Conservation (phyloP, 2,797 vertebrate species). For the Acipenser transmontanus region DNA sequence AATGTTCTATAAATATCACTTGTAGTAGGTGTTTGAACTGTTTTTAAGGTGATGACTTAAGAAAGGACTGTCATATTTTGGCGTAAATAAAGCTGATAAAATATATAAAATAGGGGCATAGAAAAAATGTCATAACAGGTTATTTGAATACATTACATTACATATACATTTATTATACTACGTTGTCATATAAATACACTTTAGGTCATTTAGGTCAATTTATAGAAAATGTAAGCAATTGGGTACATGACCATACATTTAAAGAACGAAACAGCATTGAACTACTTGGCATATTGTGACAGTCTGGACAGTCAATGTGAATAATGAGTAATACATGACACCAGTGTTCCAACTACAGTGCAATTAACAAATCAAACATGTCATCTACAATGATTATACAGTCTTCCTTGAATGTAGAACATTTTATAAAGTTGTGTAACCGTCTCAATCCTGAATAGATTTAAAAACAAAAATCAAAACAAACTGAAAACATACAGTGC, state of each 20-base stretch:
- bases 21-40: no score
- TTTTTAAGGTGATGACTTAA: no score
- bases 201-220: conserved; percentile 26
- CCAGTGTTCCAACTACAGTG: conserved; percentile 40
- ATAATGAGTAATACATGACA: conserved; percentile 19
- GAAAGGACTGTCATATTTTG: conserved; percentile 9
- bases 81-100: conserved; percentile 13
- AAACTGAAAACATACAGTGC: conserved; percentile 37
- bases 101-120: conserved; percentile 12
- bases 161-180: conserved; percentile 12
- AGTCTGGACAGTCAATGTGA: conserved; percentile 24
- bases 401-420: conserved; percentile 28
- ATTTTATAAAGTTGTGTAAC: conserved; percentile 20
- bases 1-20: no score
- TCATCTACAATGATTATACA: conserved; percentile 25
- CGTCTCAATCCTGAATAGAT: conserved; percentile 26
- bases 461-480: conserved; percentile 23
- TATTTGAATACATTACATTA: conserved; percentile 29
- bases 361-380: conserved; percentile 26
- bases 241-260: conserved; percentile 22
- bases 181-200: conserved; percentile 24
- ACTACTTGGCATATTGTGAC: conserved; percentile 23
- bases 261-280: conserved; percentile 20
- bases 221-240: conserved; percentile 24
- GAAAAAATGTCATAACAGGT: conserved; percentile 16